phyloP scores from a whole-genome alignment of 2,113 vertebrate species.

The Notarius quadriscutis region DNA sequence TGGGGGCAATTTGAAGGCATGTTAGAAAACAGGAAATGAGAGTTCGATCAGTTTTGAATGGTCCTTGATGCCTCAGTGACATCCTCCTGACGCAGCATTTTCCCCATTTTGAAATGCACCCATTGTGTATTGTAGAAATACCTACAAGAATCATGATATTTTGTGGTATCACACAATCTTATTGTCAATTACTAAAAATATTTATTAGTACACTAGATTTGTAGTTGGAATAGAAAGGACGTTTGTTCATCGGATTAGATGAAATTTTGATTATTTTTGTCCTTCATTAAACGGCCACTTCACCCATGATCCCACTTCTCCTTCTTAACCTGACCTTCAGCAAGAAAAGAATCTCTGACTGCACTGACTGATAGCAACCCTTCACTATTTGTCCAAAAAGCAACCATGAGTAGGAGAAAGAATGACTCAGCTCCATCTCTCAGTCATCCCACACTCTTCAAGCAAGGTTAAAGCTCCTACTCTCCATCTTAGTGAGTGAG shows the following conservation, averaged over 20 bases:
- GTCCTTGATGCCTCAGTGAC: too few species aligned
- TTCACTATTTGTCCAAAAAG: neutral
- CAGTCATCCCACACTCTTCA: neutral
- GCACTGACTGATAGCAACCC: constrained; percentile 7
- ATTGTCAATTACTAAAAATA: neutral
- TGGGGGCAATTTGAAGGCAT: too few species aligned
- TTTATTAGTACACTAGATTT: neutral
- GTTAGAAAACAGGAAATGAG: too few species aligned
- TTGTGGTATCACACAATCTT: neutral
- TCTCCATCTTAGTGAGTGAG: neutral
- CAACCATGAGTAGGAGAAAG: neutral
- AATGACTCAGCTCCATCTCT: neutral
- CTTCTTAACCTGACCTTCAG: neutral
- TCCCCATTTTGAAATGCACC: neutral
- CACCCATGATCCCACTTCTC: constrained; percentile 29
- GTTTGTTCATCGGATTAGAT: neutral
- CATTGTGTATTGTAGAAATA: neutral
- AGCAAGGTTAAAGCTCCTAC: neutral
- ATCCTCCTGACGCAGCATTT: too few species aligned
- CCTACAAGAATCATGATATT: neutral
- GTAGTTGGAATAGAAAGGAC: neutral
- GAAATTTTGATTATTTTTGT: neutral
- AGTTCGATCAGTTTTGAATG: too few species aligned
- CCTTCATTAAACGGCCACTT: neutral
- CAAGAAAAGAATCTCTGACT: constrained; percentile 8